phyloP scores from a whole-genome alignment of 2,113 vertebrate species.

The Macaca nemestrina region DNA sequence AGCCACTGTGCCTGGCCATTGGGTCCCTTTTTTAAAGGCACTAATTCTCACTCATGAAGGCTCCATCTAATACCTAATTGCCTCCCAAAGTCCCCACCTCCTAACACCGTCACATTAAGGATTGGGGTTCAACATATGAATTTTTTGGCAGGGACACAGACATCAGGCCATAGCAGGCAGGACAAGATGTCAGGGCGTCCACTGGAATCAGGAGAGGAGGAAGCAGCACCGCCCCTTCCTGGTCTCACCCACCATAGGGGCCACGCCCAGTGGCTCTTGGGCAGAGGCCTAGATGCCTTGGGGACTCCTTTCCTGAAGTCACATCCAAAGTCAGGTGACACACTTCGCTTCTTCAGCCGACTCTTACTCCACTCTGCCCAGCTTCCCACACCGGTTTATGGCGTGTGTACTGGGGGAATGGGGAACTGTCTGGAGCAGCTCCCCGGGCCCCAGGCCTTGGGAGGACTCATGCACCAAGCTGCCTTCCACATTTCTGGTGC shows the following conservation, averaged over 20 bases:
- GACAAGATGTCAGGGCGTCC: neutral
- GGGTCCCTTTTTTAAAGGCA: neutral
- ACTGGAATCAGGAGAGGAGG: too few relatives aligned
- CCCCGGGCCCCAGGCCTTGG: too few relatives aligned
- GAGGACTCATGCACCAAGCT: neutral
- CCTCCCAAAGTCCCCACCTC: too few relatives aligned
- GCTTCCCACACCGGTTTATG: too few relatives aligned
- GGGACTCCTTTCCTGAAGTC: neutral
- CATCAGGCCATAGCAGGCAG: neutral
- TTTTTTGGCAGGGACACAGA: neutral
- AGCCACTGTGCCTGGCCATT: neutral
- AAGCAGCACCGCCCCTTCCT: neutral
- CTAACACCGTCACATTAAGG: too few relatives aligned
- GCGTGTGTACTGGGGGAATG: too few relatives aligned
- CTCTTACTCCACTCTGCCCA: too few relatives aligned
- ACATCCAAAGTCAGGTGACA: neutral
- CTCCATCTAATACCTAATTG: neutral
- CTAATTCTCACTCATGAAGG: neutral
- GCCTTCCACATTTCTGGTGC: neutral
- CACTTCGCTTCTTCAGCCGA: too few relatives aligned
- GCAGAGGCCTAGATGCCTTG: neutral
- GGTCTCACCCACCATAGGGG: fast-evolving
- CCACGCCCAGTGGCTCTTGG: too few relatives aligned
- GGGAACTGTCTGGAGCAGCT: neutral
- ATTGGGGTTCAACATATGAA: too few relatives aligned